A percentile compares a stretch with the other conserved stretches of the same genome.
Evolutionary conservation across 1,140 invertebrate genomes (phyloP).

Genomic region (Episyrphus balteatus): DNA sequence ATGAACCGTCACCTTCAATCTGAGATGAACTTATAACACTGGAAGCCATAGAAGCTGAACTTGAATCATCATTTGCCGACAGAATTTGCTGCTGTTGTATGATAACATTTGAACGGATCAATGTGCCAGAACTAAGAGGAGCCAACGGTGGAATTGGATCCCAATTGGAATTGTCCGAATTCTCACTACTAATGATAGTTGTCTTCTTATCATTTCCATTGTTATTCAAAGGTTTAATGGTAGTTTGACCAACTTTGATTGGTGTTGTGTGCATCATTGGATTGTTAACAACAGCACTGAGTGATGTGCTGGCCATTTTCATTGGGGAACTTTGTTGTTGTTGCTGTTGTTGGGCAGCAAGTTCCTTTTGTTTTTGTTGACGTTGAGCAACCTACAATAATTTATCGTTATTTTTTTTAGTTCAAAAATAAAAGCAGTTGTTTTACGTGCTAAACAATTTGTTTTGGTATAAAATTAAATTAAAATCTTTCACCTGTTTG

Average conservation of each 20-base stretch:
- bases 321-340: constrained; percentile 17
- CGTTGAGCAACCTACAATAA: constrained; percentile 43
- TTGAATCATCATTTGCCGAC: constrained; percentile 42
- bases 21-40: constrained; percentile 40
- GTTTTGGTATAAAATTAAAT: too few relatives aligned
- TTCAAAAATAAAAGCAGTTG: too few relatives aligned
- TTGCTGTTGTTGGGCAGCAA: constrained; percentile 42
- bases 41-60: constrained; percentile 43
- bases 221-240: constrained; percentile 31
- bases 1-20: constrained; percentile 46
- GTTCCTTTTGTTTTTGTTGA: constrained; percentile 35
- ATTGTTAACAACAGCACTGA: constrained; percentile 39
- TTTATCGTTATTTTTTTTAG: too few relatives aligned
- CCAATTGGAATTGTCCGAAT: constrained; percentile 1
- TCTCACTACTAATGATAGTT: not conserved
- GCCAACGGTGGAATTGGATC: constrained; percentile 40
- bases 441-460: too few relatives aligned
- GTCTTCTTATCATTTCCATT: not conserved
- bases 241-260: constrained; percentile 34
- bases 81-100: not conserved
- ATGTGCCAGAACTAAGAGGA: constrained; percentile 28
- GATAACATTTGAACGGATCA: constrained; percentile 3
- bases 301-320: constrained; percentile 28
- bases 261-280: constrained; percentile 34
- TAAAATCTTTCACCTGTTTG: too few relatives aligned